Evolutionary conservation across 2,888 invertebrate genomes (phyloP), one percentile per base, ranked within the genome.

Genomic region (Atethmia centrago): DNA sequence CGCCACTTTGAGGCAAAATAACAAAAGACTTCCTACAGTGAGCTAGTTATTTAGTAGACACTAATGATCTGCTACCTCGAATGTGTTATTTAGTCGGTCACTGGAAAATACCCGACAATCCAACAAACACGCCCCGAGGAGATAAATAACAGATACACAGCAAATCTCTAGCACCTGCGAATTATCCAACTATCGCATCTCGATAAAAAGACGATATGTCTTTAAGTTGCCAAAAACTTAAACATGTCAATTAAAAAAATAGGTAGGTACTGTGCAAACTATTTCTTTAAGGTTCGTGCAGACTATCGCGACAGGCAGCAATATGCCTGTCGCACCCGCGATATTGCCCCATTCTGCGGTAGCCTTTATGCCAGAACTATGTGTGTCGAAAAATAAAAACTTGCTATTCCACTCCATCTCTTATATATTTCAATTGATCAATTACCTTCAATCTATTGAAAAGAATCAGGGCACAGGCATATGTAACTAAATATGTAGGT

Each of bases 101-200:
- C 64, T 61, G 67, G 49, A 68, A 76, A 76, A 71, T 68, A 47
- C 25, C 67, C 75, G 16, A 31, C 51, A 40, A 47, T n/a, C 59
- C 16, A 31, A 72, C 64, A 65, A 66, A 47, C 58, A 31, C 45
- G 31, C 21, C 42, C n/a, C 66, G 14, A 19, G 5, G 49, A 36
- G 61, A 68, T 49, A 61, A 7, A 36, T 56, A 74, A n/a, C 78
- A 67, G 76, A 78, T 61, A 47, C 53, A 36, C 55, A 28, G 10
- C 14, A 14, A 31, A 19, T 28, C 45, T 49, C 45, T 14, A 21
- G 40, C 74, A 64, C 80, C 74, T 80, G 80, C 21, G 45, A 58
- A 14, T 31, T 63, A 45, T 40, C 62, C 28, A 45, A 31, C n/a
- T 19, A 36, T 45, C 25, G 25, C 51, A 51, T 36, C 58, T 51